Percentiles rank a stretch among this genome's conserved stretches.
Evolutionary conservation across 2,113 vertebrate species (phyloP).

Genomic region (Colaptes auratus): DNA sequence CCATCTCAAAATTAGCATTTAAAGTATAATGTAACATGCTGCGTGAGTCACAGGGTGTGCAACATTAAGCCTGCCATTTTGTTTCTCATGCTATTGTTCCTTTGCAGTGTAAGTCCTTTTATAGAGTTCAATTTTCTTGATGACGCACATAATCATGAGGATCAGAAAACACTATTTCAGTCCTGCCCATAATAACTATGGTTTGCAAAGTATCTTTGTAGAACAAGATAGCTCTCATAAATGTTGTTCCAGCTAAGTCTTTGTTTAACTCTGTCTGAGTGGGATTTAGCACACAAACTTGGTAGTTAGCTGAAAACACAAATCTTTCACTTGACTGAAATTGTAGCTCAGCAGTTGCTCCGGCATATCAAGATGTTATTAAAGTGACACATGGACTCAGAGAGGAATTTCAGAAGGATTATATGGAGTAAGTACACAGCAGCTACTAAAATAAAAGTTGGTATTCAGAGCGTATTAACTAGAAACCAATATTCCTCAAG

Average conservation of each 20-base stretch:
- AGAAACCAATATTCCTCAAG: slow-evolving; percentile 7
- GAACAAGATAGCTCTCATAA: not conserved
- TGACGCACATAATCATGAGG: not conserved
- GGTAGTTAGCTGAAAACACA: not conserved
- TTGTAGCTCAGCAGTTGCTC: slow-evolving; percentile 62
- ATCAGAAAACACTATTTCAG: not conserved
- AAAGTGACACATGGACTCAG: not conserved
- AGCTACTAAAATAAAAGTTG: slow-evolving; percentile 29
- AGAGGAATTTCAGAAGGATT: slow-evolving; percentile 42
- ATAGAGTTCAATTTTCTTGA: rapidly evolving
- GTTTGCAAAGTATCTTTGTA: not conserved
- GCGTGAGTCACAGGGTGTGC: not conserved
- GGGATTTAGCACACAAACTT: not conserved
- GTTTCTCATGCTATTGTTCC: not conserved
- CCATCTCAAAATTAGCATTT: not conserved
- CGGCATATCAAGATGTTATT: slow-evolving; percentile 69
- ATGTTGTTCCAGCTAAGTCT: not conserved
- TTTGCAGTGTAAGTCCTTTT: not conserved
- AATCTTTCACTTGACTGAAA: slow-evolving; percentile 53
- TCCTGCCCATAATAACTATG: not conserved
- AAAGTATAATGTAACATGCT: not conserved
- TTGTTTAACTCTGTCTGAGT: not conserved
- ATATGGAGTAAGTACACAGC: slow-evolving; percentile 13
- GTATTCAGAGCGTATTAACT: not conserved
- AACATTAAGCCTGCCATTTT: not conserved